Evolutionary conservation across 1,140 invertebrate genomes (phyloP), one percentile per base, ranked within the genome.

Genomic region (Spodoptera litura): DNA sequence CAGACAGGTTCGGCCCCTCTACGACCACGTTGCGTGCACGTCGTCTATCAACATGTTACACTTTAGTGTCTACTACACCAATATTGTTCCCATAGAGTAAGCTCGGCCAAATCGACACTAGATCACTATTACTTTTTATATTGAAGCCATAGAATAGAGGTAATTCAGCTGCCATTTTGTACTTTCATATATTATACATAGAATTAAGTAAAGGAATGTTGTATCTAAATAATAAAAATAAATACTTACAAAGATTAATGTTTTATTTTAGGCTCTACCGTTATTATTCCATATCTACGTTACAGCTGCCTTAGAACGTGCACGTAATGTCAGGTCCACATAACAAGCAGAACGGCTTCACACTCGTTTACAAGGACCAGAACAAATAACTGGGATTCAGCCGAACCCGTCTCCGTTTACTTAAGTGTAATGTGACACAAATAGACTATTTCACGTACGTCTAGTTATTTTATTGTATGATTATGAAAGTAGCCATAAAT

Each of bases 31-130:
- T 89, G 89, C 87, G 86, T 87, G 87, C 81, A 88, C 75, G 84
- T 25, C 25, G 25, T 81, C 56, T 83, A 81, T 82, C 84, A 87
- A 83, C 81, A 82, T 82, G 53, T 53, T 75, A 74, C 71, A 71
- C 68, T 20, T 71, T 71, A 75, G 73, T 78, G 64, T 68, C 68
- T 84, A 81, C 86, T 89, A 88, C 84, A 87, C 88, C 91, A 90
- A 92, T 89, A 92, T 94, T 94, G 92, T 92, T 94, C 92, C 92
- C 92, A 92, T 88, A 86, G 84, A 87, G 84, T 94, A 94, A 93
- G 91, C 90, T 93, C 91, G 87, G 89, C 91, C 89, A 90, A 93
- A 93, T 82, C 79, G 73, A 83, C 74, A 81, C 68, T 83, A 71
- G 55, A 31, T 74, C 55, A 38, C 55, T 61, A 74, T 77, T 81